phyloP scores from a whole-genome alignment of 2,888 invertebrate species.

The Elysia crispata region DNA sequence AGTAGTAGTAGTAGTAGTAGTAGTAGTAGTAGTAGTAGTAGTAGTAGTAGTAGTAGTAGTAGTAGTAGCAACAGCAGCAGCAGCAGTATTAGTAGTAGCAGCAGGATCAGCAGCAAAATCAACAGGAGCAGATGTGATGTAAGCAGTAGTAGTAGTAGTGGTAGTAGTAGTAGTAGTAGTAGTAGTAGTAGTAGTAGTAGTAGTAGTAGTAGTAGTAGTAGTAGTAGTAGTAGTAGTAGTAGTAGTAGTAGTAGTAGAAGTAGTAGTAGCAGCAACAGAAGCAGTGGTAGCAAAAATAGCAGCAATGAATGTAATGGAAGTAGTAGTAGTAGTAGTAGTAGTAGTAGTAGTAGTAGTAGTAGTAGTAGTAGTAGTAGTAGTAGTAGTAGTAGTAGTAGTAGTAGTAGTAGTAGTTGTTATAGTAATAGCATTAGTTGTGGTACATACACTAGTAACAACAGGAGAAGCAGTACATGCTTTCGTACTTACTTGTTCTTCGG shows the following conservation, averaged over 20 bases:
- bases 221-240: constrained; percentile 14
- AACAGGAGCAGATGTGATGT: too few species aligned
- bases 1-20: constrained; percentile 1
- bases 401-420: neutral
- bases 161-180: constrained; percentile 20
- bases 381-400: neutral
- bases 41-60: constrained; percentile 1
- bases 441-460: neutral
- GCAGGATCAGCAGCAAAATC: too few species aligned
- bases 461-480: too few species aligned
- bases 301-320: too few species aligned
- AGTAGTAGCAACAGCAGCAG: neutral
- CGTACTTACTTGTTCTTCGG: too few species aligned
- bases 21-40: neutral
- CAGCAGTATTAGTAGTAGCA: neutral
- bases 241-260: constrained; percentile 11
- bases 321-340: neutral
- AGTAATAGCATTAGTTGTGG: neutral
- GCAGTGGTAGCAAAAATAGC: too few species aligned
- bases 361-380: neutral
- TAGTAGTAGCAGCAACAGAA: too few species aligned
- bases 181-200: constrained; percentile 22
- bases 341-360: constrained; percentile 2
- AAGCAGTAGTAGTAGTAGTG: neutral
- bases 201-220: neutral